Evolutionary conservation across 1,140 invertebrate genomes (phyloP).

Genomic region (Kradibia gibbosae): DNA sequence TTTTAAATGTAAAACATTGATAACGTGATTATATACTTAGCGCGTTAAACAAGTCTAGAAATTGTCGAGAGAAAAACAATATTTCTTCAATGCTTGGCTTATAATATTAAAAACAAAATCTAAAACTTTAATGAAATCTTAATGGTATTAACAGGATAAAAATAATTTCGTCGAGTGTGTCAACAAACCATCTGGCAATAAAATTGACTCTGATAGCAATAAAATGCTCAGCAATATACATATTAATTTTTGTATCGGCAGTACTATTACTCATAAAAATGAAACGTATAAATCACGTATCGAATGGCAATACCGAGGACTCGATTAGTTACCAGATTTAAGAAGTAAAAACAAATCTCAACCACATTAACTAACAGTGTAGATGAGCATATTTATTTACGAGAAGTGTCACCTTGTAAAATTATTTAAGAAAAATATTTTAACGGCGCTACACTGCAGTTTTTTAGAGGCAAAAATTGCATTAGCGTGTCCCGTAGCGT

Average conservation of each 20-base stretch:
- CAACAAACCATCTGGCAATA: neutral
- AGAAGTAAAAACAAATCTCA: too few species aligned
- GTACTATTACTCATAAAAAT: neutral
- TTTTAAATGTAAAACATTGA: neutral
- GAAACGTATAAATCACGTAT: neutral
- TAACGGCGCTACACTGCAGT: neutral
- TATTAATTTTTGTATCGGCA: neutral
- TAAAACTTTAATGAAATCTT: neutral
- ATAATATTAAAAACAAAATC: neutral
- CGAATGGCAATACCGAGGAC: too few species aligned
- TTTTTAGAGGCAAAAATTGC: neutral
- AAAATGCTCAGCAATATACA: neutral
- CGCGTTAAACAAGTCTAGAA: neutral
- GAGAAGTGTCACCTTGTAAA: neutral
- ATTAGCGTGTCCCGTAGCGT: neutral
- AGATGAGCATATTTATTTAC: too few species aligned
- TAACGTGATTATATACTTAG: neutral
- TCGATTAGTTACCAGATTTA: too few species aligned
- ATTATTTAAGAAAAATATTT: neutral
- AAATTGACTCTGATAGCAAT: neutral
- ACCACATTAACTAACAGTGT: too few species aligned
- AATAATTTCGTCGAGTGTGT: neutral
- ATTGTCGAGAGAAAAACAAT: neutral
- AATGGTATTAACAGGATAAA: neutral
- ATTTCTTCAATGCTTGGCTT: neutral